These are phyloP conservation scores for Orthosia gracilis DNA, from an alignment of 2,888 invertebrate species.

Conservation along the genomic window DNA sequence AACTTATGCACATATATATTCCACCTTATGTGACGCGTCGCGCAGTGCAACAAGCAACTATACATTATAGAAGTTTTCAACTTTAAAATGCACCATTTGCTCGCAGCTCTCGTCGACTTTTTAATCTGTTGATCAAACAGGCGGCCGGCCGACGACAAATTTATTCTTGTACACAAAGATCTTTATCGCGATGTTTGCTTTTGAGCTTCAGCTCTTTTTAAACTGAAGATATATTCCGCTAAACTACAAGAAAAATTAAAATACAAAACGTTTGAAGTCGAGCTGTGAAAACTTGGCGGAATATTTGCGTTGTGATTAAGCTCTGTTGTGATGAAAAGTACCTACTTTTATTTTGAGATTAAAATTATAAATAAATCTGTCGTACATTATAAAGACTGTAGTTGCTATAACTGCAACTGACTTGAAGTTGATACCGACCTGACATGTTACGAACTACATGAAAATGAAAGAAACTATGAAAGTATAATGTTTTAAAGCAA, in stretches of 20 bases:
- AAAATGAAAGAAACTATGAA: neutral
- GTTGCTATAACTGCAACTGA: neutral
- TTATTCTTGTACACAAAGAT: conserved; percentile 87
- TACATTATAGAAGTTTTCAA: conserved; percentile 71
- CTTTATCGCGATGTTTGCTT: conserved; percentile 78
- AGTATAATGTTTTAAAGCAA: too few species aligned
- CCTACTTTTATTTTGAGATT: conserved; percentile 1
- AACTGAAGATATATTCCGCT: conserved; percentile 57
- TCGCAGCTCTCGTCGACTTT: conserved; percentile 78
- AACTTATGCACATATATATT: conserved; percentile 23
- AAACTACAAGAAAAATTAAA: conserved; percentile 54
- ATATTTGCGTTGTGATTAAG: conserved; percentile 35
- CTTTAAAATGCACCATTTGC: conserved; percentile 83
- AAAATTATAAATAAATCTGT: conserved; percentile 1
- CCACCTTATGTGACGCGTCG: conserved; percentile 36
- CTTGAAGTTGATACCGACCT: neutral
- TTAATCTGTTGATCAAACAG: conserved; percentile 89
- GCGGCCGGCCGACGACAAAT: conserved; percentile 84
- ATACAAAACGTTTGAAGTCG: conserved; percentile 53
- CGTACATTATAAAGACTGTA: too few species aligned
- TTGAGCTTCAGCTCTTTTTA: conserved; percentile 67
- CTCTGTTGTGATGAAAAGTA: conserved; percentile 18
- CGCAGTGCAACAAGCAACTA: conserved; percentile 60
- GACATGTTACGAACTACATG: neutral
- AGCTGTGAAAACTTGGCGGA: conserved; percentile 40